These are phyloP conservation scores for Oenanthe melanoleuca DNA, from an alignment of 2,113 vertebrate genomes.

Conservation along the genomic window DNA sequence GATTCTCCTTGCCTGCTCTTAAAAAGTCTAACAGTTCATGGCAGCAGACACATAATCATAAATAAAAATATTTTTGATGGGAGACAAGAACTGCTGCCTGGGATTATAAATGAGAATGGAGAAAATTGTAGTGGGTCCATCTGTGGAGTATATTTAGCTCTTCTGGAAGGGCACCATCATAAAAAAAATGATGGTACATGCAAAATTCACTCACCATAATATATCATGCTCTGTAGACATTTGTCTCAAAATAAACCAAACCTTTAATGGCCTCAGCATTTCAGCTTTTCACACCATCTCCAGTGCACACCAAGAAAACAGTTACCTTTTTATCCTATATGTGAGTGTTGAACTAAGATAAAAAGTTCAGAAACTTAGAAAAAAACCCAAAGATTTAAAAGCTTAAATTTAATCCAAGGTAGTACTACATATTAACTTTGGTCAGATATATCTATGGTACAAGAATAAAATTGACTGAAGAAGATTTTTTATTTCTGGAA, in stretches of 20 bases:
- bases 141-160: conserved; percentile 36
- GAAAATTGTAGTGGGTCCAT: neutral
- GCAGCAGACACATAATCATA: neutral
- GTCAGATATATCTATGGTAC: neutral
- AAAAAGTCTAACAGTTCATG: neutral
- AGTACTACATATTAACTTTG: neutral
- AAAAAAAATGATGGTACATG: neutral
- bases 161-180: neutral
- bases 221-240: neutral
- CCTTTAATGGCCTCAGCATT: neutral
- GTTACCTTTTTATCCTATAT: neutral
- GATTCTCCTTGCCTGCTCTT: conserved; percentile 4
- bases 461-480: neutral
- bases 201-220: neutral
- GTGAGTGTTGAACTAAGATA: neutral
- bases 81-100: neutral
- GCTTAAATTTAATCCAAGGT: neutral
- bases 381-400: neutral
- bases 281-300: neutral
- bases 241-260: neutral
- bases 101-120: neutral
- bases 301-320: neutral
- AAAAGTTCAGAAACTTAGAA: neutral
- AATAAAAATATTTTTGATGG: conserved; percentile 24
- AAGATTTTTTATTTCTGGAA: neutral